Base-by-base conservation (phyloP, 2,113 vertebrate species). In the Gracilinanus agilis region DNA sequence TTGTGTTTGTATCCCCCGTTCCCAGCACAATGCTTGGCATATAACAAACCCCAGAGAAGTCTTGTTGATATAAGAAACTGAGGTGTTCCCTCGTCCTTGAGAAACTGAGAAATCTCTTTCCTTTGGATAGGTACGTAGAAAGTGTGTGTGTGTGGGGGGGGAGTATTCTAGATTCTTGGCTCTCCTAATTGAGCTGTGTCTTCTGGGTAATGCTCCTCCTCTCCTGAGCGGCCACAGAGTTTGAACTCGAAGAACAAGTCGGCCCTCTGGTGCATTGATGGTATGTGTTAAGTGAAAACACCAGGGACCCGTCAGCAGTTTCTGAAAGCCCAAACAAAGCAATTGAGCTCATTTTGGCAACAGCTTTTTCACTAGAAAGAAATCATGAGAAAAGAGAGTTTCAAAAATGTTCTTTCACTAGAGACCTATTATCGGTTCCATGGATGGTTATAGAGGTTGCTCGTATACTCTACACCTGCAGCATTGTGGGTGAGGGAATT, bases 381-480 rank as follows among this genome's bases (percentile, higher is more conserved):
- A 97, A 96, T 90, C 95, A 94, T 97, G 96, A 97, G 98, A 98
- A 98, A 97, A 96, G 83, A 12, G 97, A 98, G 95, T 96, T 97
- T 94, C 90, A 98, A 98, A 98, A 98, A 98, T 96, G 94, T 94
- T 89, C 98, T 97, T 98, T 97, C 98, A 98, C 98, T 97, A 54
- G 98, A 98, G 98, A 96, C 96, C 97, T 88, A 98, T 99, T 98
- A 98, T 91, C 97, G 95, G 6, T 90, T 96, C 91, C 93, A 95
- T 92, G 97, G 92, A 94, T 49, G 96, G 97, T 98, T 25, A 1
- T 93, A 97, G 97, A 98, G 98, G 98, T 92, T 92, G 96, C 96
- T 96, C 92, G 95, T 97, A 55, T 93, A 97, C 90, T 94, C 97
- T 98, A 98, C 99, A 99, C 98, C 98, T 99, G 99, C 98, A 96